Evolutionary conservation across 2,888 invertebrate genomes (phyloP).

Genomic region (Ellobium chinense): DNA sequence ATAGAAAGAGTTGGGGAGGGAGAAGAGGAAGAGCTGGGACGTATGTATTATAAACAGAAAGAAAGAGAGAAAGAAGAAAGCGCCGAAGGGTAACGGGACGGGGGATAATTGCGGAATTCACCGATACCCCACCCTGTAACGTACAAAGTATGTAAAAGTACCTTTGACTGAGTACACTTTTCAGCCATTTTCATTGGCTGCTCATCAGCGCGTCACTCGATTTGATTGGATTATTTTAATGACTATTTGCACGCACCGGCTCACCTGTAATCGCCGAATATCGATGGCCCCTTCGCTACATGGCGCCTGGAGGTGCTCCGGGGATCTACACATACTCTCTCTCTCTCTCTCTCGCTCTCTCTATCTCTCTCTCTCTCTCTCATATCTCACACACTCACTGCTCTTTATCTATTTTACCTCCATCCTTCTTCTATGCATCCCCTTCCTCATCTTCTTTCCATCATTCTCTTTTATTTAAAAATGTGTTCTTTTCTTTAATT

Average conservation of each 20-base stretch:
- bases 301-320: too few relatives aligned
- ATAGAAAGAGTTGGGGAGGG: too few relatives aligned
- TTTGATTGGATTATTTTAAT: conserved; percentile 21
- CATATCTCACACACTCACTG: too few relatives aligned
- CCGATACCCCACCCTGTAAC: neutral
- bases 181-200: neutral
- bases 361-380: neutral
- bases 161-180: neutral
- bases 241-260: conserved; percentile 15
- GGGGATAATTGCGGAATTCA: too few relatives aligned
- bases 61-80: too few relatives aligned
- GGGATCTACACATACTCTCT: neutral
- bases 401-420: neutral
- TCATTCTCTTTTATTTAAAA: too few relatives aligned
- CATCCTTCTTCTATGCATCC: neutral
- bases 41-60: too few relatives aligned
- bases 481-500: too few relatives aligned
- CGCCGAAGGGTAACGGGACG: too few relatives aligned
- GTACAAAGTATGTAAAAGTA: neutral
- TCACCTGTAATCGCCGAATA: neutral
- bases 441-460: neutral
- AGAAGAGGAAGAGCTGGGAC: too few relatives aligned
- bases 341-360: neutral
- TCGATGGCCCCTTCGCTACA: too few relatives aligned
- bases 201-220: neutral